Percentiles rank a stretch among this genome's conserved stretches.
Conservation (phyloP, 1,140 invertebrate species). For the Drosophila parvula region DNA sequence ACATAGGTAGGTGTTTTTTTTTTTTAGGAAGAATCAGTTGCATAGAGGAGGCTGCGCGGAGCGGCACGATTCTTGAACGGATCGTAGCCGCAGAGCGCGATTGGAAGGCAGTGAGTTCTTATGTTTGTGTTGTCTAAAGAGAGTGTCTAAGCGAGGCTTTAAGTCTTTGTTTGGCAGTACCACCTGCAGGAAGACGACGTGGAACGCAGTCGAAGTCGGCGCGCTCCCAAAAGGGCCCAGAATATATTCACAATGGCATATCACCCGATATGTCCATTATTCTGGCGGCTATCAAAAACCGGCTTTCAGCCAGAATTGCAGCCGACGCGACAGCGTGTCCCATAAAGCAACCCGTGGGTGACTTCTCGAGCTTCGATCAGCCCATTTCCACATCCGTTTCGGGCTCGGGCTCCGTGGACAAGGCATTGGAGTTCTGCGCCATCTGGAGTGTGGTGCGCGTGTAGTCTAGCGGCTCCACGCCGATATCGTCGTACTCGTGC, state of each 20-base stretch:
- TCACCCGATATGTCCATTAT: conserved; percentile 23
- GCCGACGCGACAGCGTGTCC: conserved; percentile 69
- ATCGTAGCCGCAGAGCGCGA: conserved; percentile 40
- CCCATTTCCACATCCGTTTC: conserved; percentile 69
- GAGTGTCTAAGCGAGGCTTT: conserved; percentile 73
- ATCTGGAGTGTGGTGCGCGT: conserved; percentile 67
- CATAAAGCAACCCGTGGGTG: conserved; percentile 55
- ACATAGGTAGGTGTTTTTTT: conserved; percentile 61
- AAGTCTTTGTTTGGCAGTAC: conserved; percentile 70
- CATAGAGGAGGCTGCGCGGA: conserved; percentile 46
- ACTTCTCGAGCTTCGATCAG: conserved; percentile 51
- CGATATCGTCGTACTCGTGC: conserved; percentile 68
- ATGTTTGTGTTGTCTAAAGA: conserved; percentile 34
- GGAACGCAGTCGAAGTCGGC: conserved; percentile 47
- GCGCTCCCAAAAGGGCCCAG: conserved; percentile 17
- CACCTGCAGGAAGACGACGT: conserved; percentile 53
- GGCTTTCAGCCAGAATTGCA: conserved; percentile 9
- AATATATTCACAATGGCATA: conserved; percentile 26
- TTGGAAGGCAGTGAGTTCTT: conserved; percentile 77
- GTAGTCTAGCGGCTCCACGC: conserved; percentile 69
- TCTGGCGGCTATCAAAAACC: conserved; percentile 8
- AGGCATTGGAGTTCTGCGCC: conserved; percentile 48
- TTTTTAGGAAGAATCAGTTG: conserved; percentile 73
- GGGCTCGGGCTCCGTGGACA: conserved; percentile 26
- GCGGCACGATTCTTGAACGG: conserved; percentile 54